phyloP scores from a whole-genome alignment of 1,140 invertebrate genomes.

The Papilio helenus region DNA sequence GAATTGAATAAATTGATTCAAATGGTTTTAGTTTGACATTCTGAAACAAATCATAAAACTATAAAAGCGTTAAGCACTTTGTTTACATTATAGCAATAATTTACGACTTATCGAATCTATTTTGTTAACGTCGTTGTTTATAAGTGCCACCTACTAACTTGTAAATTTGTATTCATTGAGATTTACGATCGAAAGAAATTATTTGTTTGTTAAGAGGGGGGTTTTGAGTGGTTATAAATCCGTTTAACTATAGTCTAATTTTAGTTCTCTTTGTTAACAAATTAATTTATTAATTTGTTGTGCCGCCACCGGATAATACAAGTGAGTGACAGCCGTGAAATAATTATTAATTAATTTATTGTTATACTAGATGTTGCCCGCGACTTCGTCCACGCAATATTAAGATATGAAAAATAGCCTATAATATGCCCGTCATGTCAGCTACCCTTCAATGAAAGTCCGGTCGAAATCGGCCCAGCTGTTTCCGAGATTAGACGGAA shows the following conservation, averaged over 20 bases:
- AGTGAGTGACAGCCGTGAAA: too few species aligned
- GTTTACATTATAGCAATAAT: slow-evolving; percentile 18
- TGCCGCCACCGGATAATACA: too few species aligned
- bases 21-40: slow-evolving; percentile 5
- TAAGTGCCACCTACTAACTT: not conserved
- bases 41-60: slow-evolving; percentile 17
- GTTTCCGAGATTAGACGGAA: too few species aligned
- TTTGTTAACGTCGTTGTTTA: not conserved
- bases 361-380: not conserved
- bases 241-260: not conserved
- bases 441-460: too few species aligned
- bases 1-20: not conserved
- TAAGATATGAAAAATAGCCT: too few species aligned
- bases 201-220: not conserved
- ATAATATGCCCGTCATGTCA: too few species aligned
- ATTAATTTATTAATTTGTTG: too few species aligned
- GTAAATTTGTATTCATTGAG: not conserved
- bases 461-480: too few species aligned
- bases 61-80: slow-evolving; percentile 25
- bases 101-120: slow-evolving; percentile 15
- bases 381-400: too few species aligned
- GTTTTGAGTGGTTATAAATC: not conserved
- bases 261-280: not conserved
- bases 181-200: slow-evolving; percentile 8
- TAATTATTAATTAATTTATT: slow-evolving; percentile 11